Base-by-base conservation (phyloP, 1,140 invertebrate species). In the Diplogasteroides magnus region DNA sequence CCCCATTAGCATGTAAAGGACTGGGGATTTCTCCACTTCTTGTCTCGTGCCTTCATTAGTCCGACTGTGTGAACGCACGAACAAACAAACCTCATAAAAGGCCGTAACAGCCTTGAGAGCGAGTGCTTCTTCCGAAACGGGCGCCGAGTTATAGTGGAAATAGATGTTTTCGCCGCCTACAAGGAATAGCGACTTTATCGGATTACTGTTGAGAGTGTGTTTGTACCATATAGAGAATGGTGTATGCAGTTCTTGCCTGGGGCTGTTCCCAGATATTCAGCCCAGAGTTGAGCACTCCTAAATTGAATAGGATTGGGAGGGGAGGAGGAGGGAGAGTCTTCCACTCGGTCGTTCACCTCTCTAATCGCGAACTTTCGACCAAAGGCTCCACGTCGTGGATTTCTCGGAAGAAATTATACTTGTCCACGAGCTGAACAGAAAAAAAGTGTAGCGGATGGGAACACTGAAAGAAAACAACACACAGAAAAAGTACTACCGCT, bases 371-470 rank as follows among this genome's bases (percentile, higher is more conserved):
- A 19, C 23, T 61, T 58, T 19, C 25, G 31, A 11, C 25, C 64
- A 58, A 56, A 66, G 28, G 25, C 27, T 3, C 57, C 13, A 66
- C 64, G 13, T 57, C 64, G 57, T 66, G 64, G 6, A 66, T 37
- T 26, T 58, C 57, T 19, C 64, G 64, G 29, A 56, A 66, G 64
- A 66, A 66, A 26, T 66, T 66, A 32, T 66, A 66, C 48, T 66
- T 15, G 2, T 29, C 11, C n/a, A 55, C 11, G 15, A 66, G n/a
- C 64, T 66, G 25, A 60, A 66, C 6, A 15, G 29, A 61, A 61
- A n/a, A n/a, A n/a, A n/a, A n/a, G n/a, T n/a, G n/a, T n/a, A n/a
- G n/a, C n/a, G n/a, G n/a, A n/a, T n/a, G n/a, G n/a, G n/a, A n/a
- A n/a, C n/a, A n/a, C n/a, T n/a, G n/a, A n/a, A n/a, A n/a, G n/a